These are phyloP conservation scores for Eurypyga helias DNA, from an alignment of 2,113 vertebrate species.

Conservation along the genomic window DNA sequence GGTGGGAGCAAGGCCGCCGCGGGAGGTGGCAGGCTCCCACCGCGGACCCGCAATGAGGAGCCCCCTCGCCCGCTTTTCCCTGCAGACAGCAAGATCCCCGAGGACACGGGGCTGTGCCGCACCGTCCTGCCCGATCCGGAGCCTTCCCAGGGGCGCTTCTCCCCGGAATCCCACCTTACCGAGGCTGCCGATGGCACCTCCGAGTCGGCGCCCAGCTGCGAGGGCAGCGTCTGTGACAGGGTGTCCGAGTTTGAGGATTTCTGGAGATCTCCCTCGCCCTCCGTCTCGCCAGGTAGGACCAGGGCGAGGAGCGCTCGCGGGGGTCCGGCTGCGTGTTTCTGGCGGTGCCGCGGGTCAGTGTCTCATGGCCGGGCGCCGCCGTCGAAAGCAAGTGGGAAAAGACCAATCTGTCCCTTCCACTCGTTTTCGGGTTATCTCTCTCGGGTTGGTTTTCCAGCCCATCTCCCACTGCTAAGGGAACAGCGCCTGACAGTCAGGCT, in stretches of 20 bases:
- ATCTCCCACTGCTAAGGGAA: background rate
- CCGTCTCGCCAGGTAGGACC: constrained; percentile 88
- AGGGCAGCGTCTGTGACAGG: constrained; percentile 81
- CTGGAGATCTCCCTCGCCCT: constrained; percentile 96
- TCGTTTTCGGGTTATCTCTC: background rate
- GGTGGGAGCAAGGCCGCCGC: background rate
- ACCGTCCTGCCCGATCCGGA: constrained; percentile 12
- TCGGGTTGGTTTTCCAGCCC: background rate
- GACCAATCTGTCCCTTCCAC: background rate
- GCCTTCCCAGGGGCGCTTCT: constrained; percentile 72
- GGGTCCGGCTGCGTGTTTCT: background rate
- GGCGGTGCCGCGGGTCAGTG: background rate
- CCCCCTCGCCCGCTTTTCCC: background rate
- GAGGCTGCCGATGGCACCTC: constrained; percentile 81
- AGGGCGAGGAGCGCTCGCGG: background rate
- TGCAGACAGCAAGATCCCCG: constrained; percentile 67
- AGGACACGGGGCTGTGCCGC: constrained; percentile 55
- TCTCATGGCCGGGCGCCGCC: background rate
- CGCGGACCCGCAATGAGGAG: background rate
- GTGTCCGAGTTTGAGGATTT: constrained; percentile 89
- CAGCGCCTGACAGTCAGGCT: background rate
- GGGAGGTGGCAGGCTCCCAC: background rate
- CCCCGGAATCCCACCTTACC: constrained; percentile 78
- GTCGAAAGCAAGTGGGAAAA: background rate
- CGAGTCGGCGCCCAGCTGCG: constrained; percentile 85